Evolutionary conservation across 2,113 vertebrate species (phyloP).

Genomic region (Atractosteus spatula): DNA sequence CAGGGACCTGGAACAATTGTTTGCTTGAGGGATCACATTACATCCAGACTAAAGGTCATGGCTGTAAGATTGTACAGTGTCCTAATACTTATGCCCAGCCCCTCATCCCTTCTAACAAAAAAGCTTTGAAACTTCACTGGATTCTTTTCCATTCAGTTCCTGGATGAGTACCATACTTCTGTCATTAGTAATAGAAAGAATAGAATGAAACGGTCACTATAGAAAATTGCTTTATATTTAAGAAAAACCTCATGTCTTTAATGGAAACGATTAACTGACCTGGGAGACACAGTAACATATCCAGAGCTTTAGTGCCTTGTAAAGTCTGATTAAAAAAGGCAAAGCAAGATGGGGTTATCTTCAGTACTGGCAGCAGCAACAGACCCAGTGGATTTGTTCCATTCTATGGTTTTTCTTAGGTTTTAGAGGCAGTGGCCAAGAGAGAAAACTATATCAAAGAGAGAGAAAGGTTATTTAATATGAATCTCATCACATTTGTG

Average conservation of each 20-base stretch:
- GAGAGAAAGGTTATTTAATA: background rate
- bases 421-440: background rate
- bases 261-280: slow-evolving; percentile 2
- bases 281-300: background rate
- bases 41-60: slow-evolving; percentile 6
- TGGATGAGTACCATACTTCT: background rate
- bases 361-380: background rate
- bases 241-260: no score
- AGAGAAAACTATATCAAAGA: slow-evolving; percentile 1
- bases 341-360: background rate
- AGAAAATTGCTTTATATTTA: no score
- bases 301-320: background rate
- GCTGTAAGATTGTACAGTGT: background rate
- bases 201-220: background rate
- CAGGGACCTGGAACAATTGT: background rate
- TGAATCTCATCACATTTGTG: background rate
- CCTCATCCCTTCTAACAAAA: background rate
- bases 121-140: slow-evolving; percentile 1
- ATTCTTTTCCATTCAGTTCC: slow-evolving; percentile 3
- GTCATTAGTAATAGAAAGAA: background rate
- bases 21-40: background rate
- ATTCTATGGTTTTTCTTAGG: background rate
- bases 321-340: slow-evolving; percentile 2
- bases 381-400: background rate
- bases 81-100: background rate